Conservation (phyloP, 2,797 vertebrate species). For the Parauchenoglanis punctatus region DNA sequence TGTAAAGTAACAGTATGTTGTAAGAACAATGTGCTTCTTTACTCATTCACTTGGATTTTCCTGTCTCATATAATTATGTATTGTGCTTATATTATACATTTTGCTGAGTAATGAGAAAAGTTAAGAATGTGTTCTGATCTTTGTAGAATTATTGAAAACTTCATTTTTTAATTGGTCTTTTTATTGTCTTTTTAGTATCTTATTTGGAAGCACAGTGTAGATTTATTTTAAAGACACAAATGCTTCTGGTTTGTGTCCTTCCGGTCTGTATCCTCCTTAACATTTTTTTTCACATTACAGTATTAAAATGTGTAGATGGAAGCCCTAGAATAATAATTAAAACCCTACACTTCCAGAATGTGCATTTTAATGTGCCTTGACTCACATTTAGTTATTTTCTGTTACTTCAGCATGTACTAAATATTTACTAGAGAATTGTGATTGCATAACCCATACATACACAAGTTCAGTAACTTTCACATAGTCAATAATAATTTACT, state of each 20-base stretch:
- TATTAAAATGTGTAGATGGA: background rate
- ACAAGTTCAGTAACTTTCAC: too few relatives aligned
- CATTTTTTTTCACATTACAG: too few relatives aligned
- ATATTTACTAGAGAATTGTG: background rate
- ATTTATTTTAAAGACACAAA: background rate
- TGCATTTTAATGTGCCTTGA: background rate
- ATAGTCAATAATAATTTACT: background rate
- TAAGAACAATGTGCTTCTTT: background rate
- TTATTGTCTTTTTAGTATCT: background rate
- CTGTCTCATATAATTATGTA: background rate
- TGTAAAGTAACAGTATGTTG: background rate
- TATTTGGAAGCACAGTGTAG: background rate
- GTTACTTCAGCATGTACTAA: background rate
- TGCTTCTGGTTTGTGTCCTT: background rate
- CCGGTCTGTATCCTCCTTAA: background rate
- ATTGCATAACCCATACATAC: background rate
- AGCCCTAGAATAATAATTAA: background rate
- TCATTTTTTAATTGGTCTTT: background rate
- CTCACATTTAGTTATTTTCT: background rate
- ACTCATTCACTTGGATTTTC: background rate
- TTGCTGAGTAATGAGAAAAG: background rate
- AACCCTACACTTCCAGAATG: background rate
- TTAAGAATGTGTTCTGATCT: background rate
- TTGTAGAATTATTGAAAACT: background rate
- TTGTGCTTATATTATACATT: background rate